These are phyloP conservation scores for Anolis carolinensis DNA, from an alignment of 2,113 vertebrate species.

Conservation along the genomic window DNA sequence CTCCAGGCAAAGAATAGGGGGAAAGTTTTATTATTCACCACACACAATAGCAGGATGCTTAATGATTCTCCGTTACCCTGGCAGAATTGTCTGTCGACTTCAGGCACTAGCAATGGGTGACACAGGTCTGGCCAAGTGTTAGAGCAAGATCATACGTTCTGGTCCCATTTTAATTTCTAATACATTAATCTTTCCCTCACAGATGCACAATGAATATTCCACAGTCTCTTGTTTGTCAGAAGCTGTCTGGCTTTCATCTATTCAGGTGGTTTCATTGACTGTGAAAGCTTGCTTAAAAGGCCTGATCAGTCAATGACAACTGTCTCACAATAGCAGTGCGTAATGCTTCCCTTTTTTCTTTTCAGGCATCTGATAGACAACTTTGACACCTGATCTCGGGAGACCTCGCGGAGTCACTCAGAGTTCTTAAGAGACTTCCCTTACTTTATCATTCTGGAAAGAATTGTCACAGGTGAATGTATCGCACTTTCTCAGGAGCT, in stretches of 20 bases:
- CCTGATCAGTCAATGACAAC: constrained; percentile 99
- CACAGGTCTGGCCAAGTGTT: constrained; percentile 99
- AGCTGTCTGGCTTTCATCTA: constrained; percentile 99
- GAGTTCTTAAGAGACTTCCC: constrained; percentile 83
- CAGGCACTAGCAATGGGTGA: constrained; percentile 93
- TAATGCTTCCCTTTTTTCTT: constrained; percentile 89
- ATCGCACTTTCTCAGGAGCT: constrained; percentile 88
- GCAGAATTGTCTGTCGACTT: constrained; percentile 96
- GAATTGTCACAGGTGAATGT: constrained; percentile 89
- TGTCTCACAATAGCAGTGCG: constrained; percentile 88
- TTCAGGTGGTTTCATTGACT: constrained; percentile 98
- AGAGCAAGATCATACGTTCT: constrained; percentile 99
- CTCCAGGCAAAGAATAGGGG: constrained; percentile 84
- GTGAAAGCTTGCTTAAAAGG: constrained; percentile 94
- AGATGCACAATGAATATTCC: constrained; percentile 99
- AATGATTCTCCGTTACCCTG: constrained; percentile 98
- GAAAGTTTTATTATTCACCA: constrained; percentile 99
- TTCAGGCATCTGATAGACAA: constrained; percentile 94
- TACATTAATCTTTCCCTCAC: constrained; percentile 99
- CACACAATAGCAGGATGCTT: constrained; percentile 96
- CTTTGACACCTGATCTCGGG: constrained; percentile 91
- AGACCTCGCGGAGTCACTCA: constrained; percentile 75
- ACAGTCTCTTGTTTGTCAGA: constrained; percentile 96
- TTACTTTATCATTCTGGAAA: constrained; percentile 89
- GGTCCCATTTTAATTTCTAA: constrained; percentile 99